Conservation (phyloP, 35 echinoderm and acorn worm species). For the Eucidaris tribuloides region DNA sequence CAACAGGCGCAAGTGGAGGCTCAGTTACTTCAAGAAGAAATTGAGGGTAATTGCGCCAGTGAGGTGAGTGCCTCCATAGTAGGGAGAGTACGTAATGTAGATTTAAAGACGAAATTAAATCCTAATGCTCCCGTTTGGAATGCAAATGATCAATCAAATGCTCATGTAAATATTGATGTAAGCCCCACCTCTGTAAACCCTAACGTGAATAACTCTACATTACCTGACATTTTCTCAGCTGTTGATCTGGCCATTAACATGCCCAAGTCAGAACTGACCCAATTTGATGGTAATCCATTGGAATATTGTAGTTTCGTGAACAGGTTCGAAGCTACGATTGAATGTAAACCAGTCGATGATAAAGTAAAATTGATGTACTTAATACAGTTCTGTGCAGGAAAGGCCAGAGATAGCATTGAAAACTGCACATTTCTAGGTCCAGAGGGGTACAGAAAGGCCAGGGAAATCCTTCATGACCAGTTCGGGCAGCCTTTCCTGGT, state of each 20-base stretch:
- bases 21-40: not conserved
- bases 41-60: not conserved
- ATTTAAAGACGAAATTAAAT: not conserved
- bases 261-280: constrained; percentile 34
- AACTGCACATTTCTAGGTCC: constrained; percentile 25
- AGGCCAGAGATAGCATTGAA: constrained; percentile 39
- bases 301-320: constrained; percentile 41
- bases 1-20: not conserved
- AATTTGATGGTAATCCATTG: constrained; percentile 40
- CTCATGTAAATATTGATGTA: not conserved
- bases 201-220: not conserved
- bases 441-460: constrained; percentile 12
- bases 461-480: constrained; percentile 4
- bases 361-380: constrained; percentile 18
- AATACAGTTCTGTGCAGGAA: constrained; percentile 39
- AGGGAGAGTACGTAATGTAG: not conserved
- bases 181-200: not conserved
- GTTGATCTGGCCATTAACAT: constrained; percentile 2
- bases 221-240: constrained; percentile 1
- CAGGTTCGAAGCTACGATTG: constrained; percentile 27
- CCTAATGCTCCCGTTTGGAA: not conserved
- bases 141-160: not conserved
- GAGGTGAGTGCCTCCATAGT: not conserved
- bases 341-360: not conserved
- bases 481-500: constrained; percentile 36